Evolutionary conservation across 2,888 invertebrate genomes (phyloP).

Genomic region (Antheraea assamensis): DNA sequence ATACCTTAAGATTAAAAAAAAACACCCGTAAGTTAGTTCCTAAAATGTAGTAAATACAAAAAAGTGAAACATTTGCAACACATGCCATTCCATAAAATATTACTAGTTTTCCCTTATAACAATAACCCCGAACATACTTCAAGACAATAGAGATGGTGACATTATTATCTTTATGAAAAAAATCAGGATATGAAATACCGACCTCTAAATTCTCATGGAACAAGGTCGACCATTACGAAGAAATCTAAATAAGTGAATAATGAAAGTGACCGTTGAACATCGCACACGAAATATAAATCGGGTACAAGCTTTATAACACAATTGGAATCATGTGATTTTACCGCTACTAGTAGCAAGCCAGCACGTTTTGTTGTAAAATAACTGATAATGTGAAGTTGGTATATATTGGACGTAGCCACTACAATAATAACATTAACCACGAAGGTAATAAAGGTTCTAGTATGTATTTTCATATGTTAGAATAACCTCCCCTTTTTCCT

Average conservation of each 20-base stretch:
- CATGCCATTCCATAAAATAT: not conserved
- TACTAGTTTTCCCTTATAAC: not conserved
- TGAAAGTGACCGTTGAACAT: conserved; percentile 28
- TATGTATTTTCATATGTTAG: not conserved
- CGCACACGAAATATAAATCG: not conserved
- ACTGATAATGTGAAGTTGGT: not conserved
- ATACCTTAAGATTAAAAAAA: too few relatives aligned
- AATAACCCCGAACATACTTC: not conserved
- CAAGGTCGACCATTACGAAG: conserved; percentile 34
- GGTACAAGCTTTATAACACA: not conserved
- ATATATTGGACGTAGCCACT: not conserved
- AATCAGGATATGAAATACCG: conserved; percentile 26
- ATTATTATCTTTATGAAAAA: not conserved
- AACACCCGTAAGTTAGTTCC: not conserved
- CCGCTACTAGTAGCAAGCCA: not conserved
- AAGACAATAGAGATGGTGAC: not conserved
- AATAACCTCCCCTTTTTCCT: not conserved
- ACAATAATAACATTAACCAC: not conserved
- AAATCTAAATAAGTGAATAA: conserved; percentile 39
- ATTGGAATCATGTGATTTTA: not conserved
- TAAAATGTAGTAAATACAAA: not conserved
- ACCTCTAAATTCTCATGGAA: conserved; percentile 36
- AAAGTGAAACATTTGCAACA: not conserved
- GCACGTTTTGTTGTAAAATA: not conserved
- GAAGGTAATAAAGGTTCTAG: not conserved